Conservation (phyloP, 2,888 invertebrate genomes). For the Nephrotoma flavescens region DNA sequence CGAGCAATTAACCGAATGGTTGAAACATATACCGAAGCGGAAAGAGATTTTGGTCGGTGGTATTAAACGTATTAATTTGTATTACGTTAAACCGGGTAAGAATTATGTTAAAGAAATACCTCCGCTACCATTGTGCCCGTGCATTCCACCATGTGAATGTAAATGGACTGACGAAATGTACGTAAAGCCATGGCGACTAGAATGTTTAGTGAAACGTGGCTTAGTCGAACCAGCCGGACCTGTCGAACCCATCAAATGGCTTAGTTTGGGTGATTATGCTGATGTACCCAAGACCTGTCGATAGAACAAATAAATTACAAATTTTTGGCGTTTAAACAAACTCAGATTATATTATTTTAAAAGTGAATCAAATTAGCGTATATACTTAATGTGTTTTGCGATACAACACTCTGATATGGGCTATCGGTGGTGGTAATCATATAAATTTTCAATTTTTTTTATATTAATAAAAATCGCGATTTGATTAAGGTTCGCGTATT, state of each 20-base stretch:
- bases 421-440: not conserved
- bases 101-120: not conserved
- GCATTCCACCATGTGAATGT: constrained; percentile 10
- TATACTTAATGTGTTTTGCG: not conserved
- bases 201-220: not conserved
- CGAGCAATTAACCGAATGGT: constrained; percentile 28
- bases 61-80: constrained; percentile 7
- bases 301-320: not conserved
- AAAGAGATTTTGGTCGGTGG: constrained; percentile 19
- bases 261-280: not conserved
- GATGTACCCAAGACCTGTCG: not conserved
- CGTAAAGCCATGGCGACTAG: not conserved
- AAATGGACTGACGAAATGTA: not conserved
- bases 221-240: not conserved
- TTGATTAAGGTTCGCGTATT: not conserved
- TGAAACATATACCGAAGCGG: constrained; percentile 12
- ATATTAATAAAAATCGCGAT: not conserved
- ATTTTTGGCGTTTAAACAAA: not conserved
- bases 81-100: constrained; percentile 2
- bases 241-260: not conserved
- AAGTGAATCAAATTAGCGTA: not conserved
- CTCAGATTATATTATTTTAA: not conserved
- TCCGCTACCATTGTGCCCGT: not conserved
- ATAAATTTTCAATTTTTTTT: not conserved
- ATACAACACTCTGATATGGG: not conserved